Base-by-base conservation (phyloP, 1,140 invertebrate genomes). In the Trichoplusia ni region DNA sequence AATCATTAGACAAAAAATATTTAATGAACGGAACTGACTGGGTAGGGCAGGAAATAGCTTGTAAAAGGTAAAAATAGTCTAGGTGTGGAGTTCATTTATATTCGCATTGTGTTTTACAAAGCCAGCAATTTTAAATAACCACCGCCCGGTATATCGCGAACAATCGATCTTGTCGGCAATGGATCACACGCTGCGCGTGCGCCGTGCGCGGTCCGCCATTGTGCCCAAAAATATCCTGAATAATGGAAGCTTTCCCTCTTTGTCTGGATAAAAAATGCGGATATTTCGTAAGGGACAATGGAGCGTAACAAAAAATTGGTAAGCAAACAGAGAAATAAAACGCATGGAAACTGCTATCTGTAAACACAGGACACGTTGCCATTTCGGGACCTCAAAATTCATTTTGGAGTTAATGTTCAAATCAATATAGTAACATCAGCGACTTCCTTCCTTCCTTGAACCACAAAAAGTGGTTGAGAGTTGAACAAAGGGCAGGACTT, bases 401-500 rank as follows among this genome's bases (percentile, higher is more conserved):
- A 33, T 16, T 21, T 19, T 11, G 6, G 16, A 51, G 56, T 51
- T 51, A 64, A 38, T 27, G 21, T 21, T 35, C 11, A 42, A 38
- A 65, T 71, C 65, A 62, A 71, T 64, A 59, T 44, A 63, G 44
- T 62, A 49, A 72, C 61, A 67, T 63, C 60, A 69, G 63, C 66
- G 62, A 61, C 75, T 79, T 86, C 75, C 87, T 86, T 85, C 78
- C 84, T 85, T 81, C 74, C 75, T 76, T 60, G 40, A 67, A 64
- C 71, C 69, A 75, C 74, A 79, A 73, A 75, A 71, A 78, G 69
- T 71, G 84, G 80, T 80, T 72, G 69, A 69, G 73, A 72, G 72
- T 67, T 64, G 73, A 82, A 88, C 84, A 89, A 89, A 89, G 81
- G 85, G 75, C 84, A 82, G 79, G 71, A 87, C 82, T 89, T 89